Percentiles rank a stretch among this genome's conserved stretches.
Conservation (phyloP, 2,113 vertebrate species). For the Struthio camelus region DNA sequence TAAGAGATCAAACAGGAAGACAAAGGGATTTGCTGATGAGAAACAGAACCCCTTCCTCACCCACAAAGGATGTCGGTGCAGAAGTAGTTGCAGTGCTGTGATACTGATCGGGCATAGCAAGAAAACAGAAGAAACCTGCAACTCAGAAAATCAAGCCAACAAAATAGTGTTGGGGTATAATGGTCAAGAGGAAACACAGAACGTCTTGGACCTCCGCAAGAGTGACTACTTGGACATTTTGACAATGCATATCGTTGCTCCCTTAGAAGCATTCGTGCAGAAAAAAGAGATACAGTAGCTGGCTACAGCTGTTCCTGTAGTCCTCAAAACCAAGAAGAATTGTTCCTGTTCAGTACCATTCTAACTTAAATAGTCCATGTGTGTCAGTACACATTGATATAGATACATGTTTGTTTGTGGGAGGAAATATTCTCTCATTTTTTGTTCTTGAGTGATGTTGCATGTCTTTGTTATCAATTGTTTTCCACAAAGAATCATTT, state of each 20-base stretch:
- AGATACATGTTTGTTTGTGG: background rate
- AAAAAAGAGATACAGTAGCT: background rate
- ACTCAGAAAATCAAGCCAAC: background rate
- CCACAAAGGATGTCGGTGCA: background rate
- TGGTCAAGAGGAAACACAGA: fast-evolving
- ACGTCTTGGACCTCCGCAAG: background rate
- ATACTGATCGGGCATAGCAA: fast-evolving
- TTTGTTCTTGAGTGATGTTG: background rate
- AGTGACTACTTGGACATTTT: background rate
- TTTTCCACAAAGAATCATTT: background rate
- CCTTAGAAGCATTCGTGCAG: background rate
- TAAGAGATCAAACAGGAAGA: background rate
- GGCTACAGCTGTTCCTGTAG: fast-evolving
- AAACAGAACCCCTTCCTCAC: background rate
- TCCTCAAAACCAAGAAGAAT: background rate
- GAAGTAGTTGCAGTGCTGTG: background rate
- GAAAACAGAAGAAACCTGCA: background rate
- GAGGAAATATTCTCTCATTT: background rate
- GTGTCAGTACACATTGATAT: background rate
- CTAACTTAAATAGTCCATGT: background rate
- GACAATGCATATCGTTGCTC: background rate
- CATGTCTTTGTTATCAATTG: background rate
- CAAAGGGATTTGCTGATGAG: background rate
- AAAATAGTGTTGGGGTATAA: fast-evolving
- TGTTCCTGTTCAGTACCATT: background rate